Conservation (phyloP, 2,888 invertebrate species). For the Epirrhoe alternata region DNA sequence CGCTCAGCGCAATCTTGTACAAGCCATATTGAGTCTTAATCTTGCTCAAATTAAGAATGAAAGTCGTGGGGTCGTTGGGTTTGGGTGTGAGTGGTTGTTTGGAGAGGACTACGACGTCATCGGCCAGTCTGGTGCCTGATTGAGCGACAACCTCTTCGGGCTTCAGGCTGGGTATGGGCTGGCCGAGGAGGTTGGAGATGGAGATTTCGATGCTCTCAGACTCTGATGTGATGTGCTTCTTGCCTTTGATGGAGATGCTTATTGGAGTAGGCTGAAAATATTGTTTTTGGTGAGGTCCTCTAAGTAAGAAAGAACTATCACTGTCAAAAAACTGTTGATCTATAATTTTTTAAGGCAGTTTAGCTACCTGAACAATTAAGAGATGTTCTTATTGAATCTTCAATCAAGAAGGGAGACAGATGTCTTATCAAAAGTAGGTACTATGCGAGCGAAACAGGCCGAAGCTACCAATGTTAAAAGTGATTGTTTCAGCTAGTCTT, state of each 20-base stretch:
- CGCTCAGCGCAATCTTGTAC: conserved; percentile 92
- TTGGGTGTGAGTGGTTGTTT: conserved; percentile 85
- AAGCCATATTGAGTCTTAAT: conserved; percentile 93
- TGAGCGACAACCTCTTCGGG: conserved; percentile 89
- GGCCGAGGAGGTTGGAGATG: conserved; percentile 91
- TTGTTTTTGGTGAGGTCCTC: background rate
- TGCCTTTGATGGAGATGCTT: conserved; percentile 91
- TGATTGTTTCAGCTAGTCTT: too few relatives aligned
- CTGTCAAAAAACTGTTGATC: too few relatives aligned
- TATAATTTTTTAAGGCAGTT: too few relatives aligned
- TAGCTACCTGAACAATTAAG: too few relatives aligned
- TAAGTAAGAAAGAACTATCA: background rate
- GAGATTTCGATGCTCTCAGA: conserved; percentile 90
- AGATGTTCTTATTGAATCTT: too few relatives aligned
- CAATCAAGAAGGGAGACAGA: too few relatives aligned
- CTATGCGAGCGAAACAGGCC: too few relatives aligned
- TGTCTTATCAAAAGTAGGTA: too few relatives aligned
- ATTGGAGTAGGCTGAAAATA: conserved; percentile 89
- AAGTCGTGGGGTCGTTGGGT: conserved; percentile 87
- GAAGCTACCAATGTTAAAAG: too few relatives aligned
- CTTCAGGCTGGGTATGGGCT: conserved; percentile 87
- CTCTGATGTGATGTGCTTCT: conserved; percentile 90
- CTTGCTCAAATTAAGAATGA: conserved; percentile 90
- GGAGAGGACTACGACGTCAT: conserved; percentile 90
- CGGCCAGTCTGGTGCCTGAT: conserved; percentile 89